Evolutionary conservation across 2,888 invertebrate species (phyloP), one percentile per base, ranked within the genome.

Genomic region (Drosophila hamatofila): DNA sequence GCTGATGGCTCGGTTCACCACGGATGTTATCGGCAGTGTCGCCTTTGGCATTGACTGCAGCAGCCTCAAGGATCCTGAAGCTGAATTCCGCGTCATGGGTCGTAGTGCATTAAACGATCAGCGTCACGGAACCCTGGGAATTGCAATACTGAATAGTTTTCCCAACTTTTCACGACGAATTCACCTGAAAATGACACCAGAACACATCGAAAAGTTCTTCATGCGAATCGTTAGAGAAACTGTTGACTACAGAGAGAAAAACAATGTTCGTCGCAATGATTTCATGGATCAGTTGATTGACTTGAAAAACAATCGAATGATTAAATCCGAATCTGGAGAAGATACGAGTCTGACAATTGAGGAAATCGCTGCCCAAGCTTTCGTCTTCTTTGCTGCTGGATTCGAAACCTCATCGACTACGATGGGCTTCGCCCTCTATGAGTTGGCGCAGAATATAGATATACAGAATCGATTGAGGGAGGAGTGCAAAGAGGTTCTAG

Each of bases 371-470:
- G 93, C 94, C 0, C 94, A 95, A 63, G 93, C 94, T 8, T 93
- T 94, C 44, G 91, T 94, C 0, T 94, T 95, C 75, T 94, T 94
- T 65, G 61, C 89, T 2, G 95, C 94, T 42, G 94, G 94, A 2
- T 94, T 93, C 55, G 94, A 94, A 83, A 94, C 94, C 0, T 94
- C 94, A 0, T 92, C 93, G 0, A 91, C 93, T 0, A 93, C 93
- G 0, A 91, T 94, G 81, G 92, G 93, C 16, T 94, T 93, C 75
- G 92, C 92, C 2, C 72, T 94, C 2, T 94, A 93, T 74, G 94
- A 94, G 75, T 80, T 95, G 46, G 94, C 94, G 0, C 83, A 91
- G 16, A 90, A 94, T 80, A 91, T 91, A 33, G 92, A 93, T 0
- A 77, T 93, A 2, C 94, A 94, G 75, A 86, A 92, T 2, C 92